Evolutionary conservation across 2,797 vertebrate genomes (phyloP).

Genomic region (Scomberomorus guttatus): DNA sequence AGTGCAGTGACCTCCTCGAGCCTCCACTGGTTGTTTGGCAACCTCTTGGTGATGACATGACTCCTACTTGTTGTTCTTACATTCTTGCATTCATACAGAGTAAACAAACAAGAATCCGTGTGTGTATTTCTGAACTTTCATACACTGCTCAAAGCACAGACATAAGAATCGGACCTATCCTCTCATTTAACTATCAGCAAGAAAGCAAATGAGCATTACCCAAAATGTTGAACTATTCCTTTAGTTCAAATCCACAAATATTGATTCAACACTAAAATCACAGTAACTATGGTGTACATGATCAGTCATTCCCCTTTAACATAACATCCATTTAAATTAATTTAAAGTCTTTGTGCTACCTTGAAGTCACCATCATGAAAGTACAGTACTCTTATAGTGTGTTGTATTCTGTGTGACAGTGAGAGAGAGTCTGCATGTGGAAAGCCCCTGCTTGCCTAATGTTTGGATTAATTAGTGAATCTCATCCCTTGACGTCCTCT

Average conservation of each 20-base stretch:
- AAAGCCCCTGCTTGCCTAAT: constrained; percentile 69
- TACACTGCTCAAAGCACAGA: too few species aligned
- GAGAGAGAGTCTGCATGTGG: constrained; percentile 44
- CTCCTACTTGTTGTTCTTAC: background rate
- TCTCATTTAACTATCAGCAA: too few species aligned
- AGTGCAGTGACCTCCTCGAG: background rate
- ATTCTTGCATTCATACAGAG: background rate
- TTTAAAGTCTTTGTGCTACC: background rate
- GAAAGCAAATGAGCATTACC: too few species aligned
- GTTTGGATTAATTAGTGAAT: constrained; percentile 84
- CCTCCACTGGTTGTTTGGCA: background rate
- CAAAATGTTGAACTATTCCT: background rate
- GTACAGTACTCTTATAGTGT: background rate
- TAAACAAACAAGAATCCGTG: too few species aligned
- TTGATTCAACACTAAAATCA: background rate
- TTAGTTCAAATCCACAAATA: background rate
- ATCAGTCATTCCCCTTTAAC: background rate
- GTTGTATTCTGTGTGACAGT: background rate
- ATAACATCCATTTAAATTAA: background rate
- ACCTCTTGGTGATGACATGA: background rate
- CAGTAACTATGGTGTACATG: background rate
- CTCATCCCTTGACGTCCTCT: constrained; percentile 73
- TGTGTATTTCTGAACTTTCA: background rate
- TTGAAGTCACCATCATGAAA: background rate
- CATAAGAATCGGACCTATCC: too few species aligned